Base-by-base conservation (phyloP, 2,888 invertebrate genomes). In the Clunio marinus region DNA sequence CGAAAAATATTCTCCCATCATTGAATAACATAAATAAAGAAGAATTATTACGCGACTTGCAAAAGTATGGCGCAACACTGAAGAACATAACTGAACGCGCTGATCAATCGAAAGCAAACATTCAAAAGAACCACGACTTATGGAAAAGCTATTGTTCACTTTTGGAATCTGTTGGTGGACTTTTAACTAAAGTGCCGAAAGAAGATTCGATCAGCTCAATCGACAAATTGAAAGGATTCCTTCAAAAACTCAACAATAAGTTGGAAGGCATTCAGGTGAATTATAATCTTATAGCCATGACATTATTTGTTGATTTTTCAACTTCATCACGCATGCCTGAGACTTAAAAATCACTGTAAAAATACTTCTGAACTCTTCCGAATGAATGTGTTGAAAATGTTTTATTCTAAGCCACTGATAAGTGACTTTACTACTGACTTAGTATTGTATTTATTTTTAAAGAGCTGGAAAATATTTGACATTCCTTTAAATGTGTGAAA, bases 1-100 rank as follows among this genome's bases (percentile, higher is more conserved):
- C 91, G 0, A 92, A 94, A 73, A 89, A 89, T 74, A 92, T 94
- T 69, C 92, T 92, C 89, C 89, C 93, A 0, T 93, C 93, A 1
- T 78, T 94, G 28, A 87, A 86, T 25, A 83, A 87, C 5, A 83
- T 86, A 20, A 92, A 93, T 74, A 92, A 93, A 73, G 91, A 92
- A 72, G 90, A 91, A 73, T 77, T 95, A 13, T 89, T 91, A 10
- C 84, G 87, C 27, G 91, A 92, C 73, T 87, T 91, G 72, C 88
- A 91, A 71, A 68, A 68, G 28, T 68, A 25, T 25, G 15, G 13
- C 8, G 27, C 41, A 3, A 68, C 58, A 81, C 87, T 69, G n/a
- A 79, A 79, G 63, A 81, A 81, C 71, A 76, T 82, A 65, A 78
- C 81, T 75, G 82, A 81, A 72, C 72, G 70, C 66, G 59, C 59